phyloP scores from a whole-genome alignment of 2,888 invertebrate genomes.

The Nomada fabriciana region DNA sequence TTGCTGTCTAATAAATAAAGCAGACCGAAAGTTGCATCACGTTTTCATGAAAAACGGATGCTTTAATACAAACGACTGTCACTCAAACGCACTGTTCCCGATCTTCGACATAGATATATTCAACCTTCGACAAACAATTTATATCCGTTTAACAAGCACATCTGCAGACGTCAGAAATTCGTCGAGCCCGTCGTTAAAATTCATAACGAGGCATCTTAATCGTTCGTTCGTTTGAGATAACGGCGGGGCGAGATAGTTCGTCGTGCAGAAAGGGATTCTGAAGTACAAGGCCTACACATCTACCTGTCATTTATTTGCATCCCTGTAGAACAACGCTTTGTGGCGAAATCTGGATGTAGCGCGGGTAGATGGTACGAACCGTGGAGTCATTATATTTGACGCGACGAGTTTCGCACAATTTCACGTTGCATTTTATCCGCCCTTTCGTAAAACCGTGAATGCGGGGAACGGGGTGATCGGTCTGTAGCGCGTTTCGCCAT shows the following conservation, averaged over 20 bases:
- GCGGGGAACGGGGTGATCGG: not conserved
- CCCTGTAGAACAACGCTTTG: not conserved
- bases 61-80: too few relatives aligned
- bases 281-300: not conserved
- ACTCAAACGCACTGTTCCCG: not conserved
- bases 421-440: constrained; percentile 36
- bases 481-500: not conserved
- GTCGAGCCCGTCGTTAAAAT: constrained; percentile 37
- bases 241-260: not conserved
- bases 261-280: constrained; percentile 1
- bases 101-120: not conserved
- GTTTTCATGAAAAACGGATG: too few relatives aligned
- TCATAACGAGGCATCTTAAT: constrained; percentile 44
- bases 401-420: constrained; percentile 41
- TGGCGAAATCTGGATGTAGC: not conserved
- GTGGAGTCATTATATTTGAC: constrained; percentile 35
- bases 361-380: constrained; percentile 16
- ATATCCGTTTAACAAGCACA: constrained; percentile 15
- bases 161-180: constrained; percentile 32
- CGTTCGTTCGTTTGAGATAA: constrained; percentile 2
- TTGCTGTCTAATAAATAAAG: too few relatives aligned
- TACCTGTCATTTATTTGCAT: not conserved
- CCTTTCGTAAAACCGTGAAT: constrained; percentile 13
- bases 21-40: too few relatives aligned
- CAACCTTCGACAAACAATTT: constrained; percentile 17